Conservation (phyloP, 2,888 invertebrate species). For the Macaria liturata region DNA sequence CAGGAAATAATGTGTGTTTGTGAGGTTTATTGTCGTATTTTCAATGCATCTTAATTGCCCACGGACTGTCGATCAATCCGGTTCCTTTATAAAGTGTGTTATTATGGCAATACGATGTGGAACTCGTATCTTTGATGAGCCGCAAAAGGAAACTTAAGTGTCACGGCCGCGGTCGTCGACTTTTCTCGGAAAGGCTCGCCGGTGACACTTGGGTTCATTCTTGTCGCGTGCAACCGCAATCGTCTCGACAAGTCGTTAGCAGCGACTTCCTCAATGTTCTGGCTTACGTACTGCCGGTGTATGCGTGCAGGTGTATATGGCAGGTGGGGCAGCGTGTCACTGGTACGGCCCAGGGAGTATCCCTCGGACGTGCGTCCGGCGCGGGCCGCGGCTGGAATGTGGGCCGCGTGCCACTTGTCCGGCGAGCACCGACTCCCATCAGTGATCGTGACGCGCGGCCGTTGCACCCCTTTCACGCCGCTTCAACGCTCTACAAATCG, state of each 20-base stretch:
- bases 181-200: constrained; percentile 36
- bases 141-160: constrained; percentile 42
- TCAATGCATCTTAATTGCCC: too few species aligned
- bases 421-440: constrained; percentile 38
- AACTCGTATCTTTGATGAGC: constrained; percentile 33
- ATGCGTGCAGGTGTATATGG: constrained; percentile 23
- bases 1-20: not conserved
- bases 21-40: not conserved
- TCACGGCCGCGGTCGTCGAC: constrained; percentile 51
- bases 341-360: constrained; percentile 42
- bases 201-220: constrained; percentile 20
- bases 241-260: constrained; percentile 24
- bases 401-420: constrained; percentile 69
- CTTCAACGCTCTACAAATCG: constrained; percentile 79
- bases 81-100: constrained; percentile 9
- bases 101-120: constrained; percentile 26
- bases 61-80: constrained; percentile 11
- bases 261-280: constrained; percentile 26
- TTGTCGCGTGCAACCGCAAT: constrained; percentile 32
- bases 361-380: constrained; percentile 59
- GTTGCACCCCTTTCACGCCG: constrained; percentile 79
- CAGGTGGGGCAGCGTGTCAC: constrained; percentile 40
- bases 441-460: constrained; percentile 62
- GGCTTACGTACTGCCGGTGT: constrained; percentile 3
- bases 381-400: constrained; percentile 66